Base-by-base conservation (phyloP, 2,888 invertebrate genomes). In the Syrphus vitripennis region DNA sequence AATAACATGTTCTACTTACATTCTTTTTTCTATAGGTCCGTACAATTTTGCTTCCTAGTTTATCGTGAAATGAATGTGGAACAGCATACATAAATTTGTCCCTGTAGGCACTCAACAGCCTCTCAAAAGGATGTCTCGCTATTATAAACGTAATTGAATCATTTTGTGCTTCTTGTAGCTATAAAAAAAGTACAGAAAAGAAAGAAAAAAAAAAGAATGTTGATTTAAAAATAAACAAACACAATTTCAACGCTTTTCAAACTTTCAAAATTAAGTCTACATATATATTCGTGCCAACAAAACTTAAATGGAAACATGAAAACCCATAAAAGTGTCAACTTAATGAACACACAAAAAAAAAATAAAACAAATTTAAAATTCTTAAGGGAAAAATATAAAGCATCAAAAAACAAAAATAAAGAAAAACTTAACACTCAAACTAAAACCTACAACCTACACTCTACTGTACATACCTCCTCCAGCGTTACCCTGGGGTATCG, bases 11-110 rank as follows among this genome's bases (percentile, higher is more conserved):
- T n/a, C n/a, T 55, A 89, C 89, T 89, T 83, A 92, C 93, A 90
- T 91, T 90, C 78, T 88, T 92, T 79, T 92, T 93, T 88, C 97
- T 94, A 91, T 96, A 97, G 89, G 95, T 96, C 89, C 94, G 94
- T 57, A 97, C 95, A 88, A 97, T 97, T 91, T 95, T 94, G 79
- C 95, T 95, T 34, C 97, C 97, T 90, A 97, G 94, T 91, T 96
- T 96, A 89, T 96, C 95, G 89, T 97, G 97, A 90, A 96, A 95
- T 21, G 97, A 96, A 91, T 96, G 96, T 0, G 97, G 97, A 92
- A 97, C 93, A 57, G 97, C 96, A 90, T 95, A 96, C 81, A 96
- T 95, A 88, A 98, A 95, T 93, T 97, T 97, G 91, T 97, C 97
- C 89, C 96, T 95, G 91, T 97, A 97, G 71, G 96, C 97, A 69